Evolutionary conservation across 2,113 vertebrate genomes (phyloP), one percentile per base, ranked within the genome.

Genomic region (Raja brachyura): DNA sequence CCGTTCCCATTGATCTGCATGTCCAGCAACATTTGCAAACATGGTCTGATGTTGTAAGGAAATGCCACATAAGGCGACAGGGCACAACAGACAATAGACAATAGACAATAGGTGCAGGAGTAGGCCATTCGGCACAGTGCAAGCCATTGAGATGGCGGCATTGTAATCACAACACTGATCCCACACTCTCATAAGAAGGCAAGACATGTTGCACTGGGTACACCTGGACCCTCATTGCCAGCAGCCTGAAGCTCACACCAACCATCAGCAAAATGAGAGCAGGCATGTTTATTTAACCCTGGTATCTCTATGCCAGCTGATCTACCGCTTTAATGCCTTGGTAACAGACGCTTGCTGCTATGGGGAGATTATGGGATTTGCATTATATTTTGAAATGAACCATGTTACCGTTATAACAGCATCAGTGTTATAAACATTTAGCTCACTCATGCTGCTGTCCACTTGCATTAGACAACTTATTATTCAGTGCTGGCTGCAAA

Each of bases 161-260:
- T 81, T 0, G 76, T 0, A 13, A 83, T 93, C 94, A 70, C 78
- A 22, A 93, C 93, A 10, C 93, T 94, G 94, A 95, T 93, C 94
- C 94, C 59, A 85, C 93, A 83, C 81, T 61, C 59, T 93, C 93
- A 63, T 94, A 94, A 74, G 93, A 94, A 77, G 74, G 68, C 18
- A 39, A 73, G 63, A 93, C 94, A 94, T 93, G 92, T 94, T 4
- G 13, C 93, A 93, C 93, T 93, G 93, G 93, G 94, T 0, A 75
- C 90, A 93, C 75, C 93, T 93, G 14, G 54, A 94, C 90, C 93
- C 93, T 81, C 93, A 95, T 93, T 76, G 31, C 90, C n/a, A 94
- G 93, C 93, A 93, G 48, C 28, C 66, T 8, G 75, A 74, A 10
- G 39, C 70, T 93, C 93, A 54, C 76, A 79, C 33, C 74, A 73